Conservation (phyloP, 2,888 invertebrate genomes). For the Acronicta alni region DNA sequence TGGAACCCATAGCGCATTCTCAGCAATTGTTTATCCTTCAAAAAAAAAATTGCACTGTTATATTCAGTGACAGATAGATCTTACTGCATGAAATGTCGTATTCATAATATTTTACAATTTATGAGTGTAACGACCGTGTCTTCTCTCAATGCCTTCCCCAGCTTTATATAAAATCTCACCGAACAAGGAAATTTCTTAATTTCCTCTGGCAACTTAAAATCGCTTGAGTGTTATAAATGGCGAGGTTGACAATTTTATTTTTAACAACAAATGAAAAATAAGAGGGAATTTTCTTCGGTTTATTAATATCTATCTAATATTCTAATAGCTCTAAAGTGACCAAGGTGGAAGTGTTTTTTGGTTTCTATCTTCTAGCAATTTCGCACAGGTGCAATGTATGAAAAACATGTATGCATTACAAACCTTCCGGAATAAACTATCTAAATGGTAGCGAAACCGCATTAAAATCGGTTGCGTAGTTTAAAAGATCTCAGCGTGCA, state of each 20-base stretch:
- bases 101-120: slow-evolving; percentile 17
- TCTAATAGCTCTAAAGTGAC: not conserved
- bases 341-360: not conserved
- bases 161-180: slow-evolving; percentile 34
- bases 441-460: too few species aligned
- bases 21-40: too few species aligned
- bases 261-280: slow-evolving; percentile 17
- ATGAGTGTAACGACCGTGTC: slow-evolving; percentile 12
- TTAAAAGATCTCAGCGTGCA: too few species aligned
- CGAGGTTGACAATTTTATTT: slow-evolving; percentile 24
- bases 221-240: slow-evolving; percentile 31
- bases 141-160: not conserved
- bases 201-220: slow-evolving; percentile 50
- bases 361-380: too few species aligned
- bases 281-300: not conserved
- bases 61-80: not conserved
- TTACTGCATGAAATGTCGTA: not conserved
- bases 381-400: too few species aligned
- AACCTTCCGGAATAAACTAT: too few species aligned
- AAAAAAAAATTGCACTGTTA: too few species aligned
- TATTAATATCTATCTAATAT: too few species aligned
- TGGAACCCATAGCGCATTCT: too few species aligned
- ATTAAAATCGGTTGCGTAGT: too few species aligned
- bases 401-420: too few species aligned
- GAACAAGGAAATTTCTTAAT: slow-evolving; percentile 52